Evolutionary conservation across 2,113 vertebrate species (phyloP), one percentile per base, ranked within the genome.

Genomic region (Corythornis vintsioides): DNA sequence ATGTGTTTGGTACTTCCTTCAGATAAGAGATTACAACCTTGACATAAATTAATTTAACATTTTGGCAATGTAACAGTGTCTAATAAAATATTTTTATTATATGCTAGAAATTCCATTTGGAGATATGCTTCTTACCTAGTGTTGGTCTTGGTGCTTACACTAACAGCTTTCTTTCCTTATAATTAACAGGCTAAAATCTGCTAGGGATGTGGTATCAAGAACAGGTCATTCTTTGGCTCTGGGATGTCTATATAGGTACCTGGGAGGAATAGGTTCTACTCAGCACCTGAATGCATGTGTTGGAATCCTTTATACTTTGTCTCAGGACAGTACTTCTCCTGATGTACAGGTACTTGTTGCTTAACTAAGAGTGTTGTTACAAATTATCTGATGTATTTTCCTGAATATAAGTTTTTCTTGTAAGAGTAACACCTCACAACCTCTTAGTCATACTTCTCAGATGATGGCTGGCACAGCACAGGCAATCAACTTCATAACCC

Each of bases 291-390:
- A 97, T 94, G 98, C 98, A 59, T 99, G 98, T 86, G 97, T 99
- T 93, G 98, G 98, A 52, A 97, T 99, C 84, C 98, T 99, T 75
- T 98, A 98, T 96, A 98, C 99, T 75, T 98, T 99, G 75, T 98
- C 98, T 96, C 99, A 99, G 97, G 99, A 99, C 95, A 98, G 92
- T 90, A 99, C 98, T 89, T 99, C 98, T 56, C 99, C 99, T n/a
- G 98, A 99, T 93, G 98, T 99, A 74, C 99, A 99, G 98, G 99
- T 99, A 96, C 38, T 88, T 79, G 35, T 64, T 25, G 93, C 50
- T 74, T 86, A 69, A 4, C 53, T 88, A 14, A 82, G 87, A 81
- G 42, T 33, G 1, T 74, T 63, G 3, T 81, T 92, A 35, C 22
- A 67, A 31, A 76, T 75, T 6, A 93, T 61, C 19, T 65, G 24